phyloP scores from a whole-genome alignment of 2,797 vertebrate species.

The Varecia variegata region DNA sequence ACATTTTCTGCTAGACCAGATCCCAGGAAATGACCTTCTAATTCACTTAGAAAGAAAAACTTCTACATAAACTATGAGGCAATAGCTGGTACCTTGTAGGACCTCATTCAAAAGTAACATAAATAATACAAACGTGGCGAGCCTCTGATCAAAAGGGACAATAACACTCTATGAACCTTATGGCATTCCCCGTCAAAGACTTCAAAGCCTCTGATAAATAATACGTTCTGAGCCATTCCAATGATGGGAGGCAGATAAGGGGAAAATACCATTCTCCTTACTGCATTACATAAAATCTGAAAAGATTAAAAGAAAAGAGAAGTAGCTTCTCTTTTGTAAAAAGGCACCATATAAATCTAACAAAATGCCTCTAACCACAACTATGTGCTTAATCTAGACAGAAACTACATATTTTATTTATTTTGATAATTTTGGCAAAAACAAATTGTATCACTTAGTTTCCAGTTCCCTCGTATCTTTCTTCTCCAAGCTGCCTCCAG shows the following conservation, averaged over 20 bases:
- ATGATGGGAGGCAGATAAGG: conserved; percentile 41
- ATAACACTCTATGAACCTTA: conserved; percentile 28
- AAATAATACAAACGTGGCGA: conserved; percentile 41
- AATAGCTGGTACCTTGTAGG: not conserved
- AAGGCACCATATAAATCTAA: not conserved
- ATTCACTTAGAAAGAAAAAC: not conserved
- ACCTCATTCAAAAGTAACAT: conserved; percentile 18
- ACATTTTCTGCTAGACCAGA: not conserved
- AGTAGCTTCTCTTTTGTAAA: not conserved
- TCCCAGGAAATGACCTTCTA: not conserved
- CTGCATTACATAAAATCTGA: conserved; percentile 14
- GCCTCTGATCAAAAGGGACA: conserved; percentile 53
- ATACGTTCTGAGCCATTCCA: conserved; percentile 24
- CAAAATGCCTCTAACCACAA: not conserved
- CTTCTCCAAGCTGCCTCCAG: not conserved
- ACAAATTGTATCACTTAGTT: not conserved
- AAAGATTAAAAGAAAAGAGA: conserved; percentile 47
- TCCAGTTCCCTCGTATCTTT: not conserved
- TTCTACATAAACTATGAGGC: not conserved
- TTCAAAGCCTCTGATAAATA: conserved; percentile 68
- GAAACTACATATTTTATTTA: conserved; percentile 13
- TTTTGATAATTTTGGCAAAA: conserved; percentile 23
- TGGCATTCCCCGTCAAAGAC: conserved; percentile 30
- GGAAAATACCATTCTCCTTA: conserved; percentile 64
- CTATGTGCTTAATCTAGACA: not conserved